Evolutionary conservation across 2,113 vertebrate species (phyloP), one percentile per base, ranked within the genome.

Genomic region (Sander lucioperca): DNA sequence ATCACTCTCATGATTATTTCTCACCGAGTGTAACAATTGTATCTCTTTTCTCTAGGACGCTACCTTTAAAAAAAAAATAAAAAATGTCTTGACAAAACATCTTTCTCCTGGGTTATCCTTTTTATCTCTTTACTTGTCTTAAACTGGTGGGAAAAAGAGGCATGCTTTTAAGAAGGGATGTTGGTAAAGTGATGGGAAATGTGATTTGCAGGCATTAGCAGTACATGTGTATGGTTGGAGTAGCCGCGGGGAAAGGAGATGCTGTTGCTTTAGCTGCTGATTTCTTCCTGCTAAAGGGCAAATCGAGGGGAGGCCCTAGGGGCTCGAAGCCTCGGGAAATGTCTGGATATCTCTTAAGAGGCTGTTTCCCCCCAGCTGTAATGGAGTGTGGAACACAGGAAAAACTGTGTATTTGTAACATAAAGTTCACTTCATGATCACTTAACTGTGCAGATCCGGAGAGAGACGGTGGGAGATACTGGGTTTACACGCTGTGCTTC

Each of bases 121-220:
- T 85, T 86, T 71, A 88, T 89, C 91, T 88, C 87, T 89, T 94
- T 84, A 90, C 89, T 94, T 74, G 80, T 90, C 87, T 90, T 93
- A 93, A 93, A 93, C 86, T 88, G 84, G 79, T 81, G 67, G 70
- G 79, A 84, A 91, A 94, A 43, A 43, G 10, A 92, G 87, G 84
- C 64, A 74, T 79, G 93, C 94, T 90, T 95, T 95, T 94, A 93
- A 92, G 90, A 85, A 77, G 78, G 66, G 84, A 83, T 91, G 86
- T 88, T 87, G 87, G 53, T 94, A 93, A 94, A 95, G 93, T 94
- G 92, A 94, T 94, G 91, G 79, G 89, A 75, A 96, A 96, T 95
- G 94, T 91, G 89, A 95, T 95, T 96, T 91, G 62, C 80, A 83
- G 86, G 87, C 95, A 95, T 95, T 94, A 96, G 91, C 81, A 68